These are phyloP conservation scores for Crotalus horridus DNA, from an alignment of 2,113 vertebrate genomes.

Conservation along the genomic window DNA sequence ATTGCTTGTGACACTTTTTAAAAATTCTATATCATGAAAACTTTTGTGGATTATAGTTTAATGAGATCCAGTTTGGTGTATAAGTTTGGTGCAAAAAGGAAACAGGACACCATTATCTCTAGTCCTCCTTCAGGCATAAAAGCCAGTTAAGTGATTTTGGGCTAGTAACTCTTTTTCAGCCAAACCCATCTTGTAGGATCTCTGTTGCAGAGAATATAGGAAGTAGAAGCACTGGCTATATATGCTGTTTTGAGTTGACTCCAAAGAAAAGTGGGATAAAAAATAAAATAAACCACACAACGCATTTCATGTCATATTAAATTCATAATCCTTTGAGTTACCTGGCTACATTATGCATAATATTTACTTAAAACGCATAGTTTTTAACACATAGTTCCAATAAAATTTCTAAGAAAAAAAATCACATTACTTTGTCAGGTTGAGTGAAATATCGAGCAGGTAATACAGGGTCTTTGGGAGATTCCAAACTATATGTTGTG, in stretches of 20 bases:
- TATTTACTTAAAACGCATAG: neutral
- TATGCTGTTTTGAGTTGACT: neutral
- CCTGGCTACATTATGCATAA: neutral
- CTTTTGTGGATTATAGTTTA: neutral
- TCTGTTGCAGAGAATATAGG: neutral
- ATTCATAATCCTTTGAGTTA: neutral
- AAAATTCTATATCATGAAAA: neutral
- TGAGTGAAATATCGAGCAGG: conserved; percentile 95
- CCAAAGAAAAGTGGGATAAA: neutral
- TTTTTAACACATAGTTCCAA: neutral
- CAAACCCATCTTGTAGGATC: neutral
- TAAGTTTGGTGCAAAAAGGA: neutral
- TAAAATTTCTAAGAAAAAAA: neutral
- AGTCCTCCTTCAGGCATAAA: neutral
- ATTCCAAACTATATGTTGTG: conserved; percentile 98
- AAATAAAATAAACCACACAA: neutral
- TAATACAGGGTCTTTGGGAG: conserved; percentile 95
- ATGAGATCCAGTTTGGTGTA: neutral
- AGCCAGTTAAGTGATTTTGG: neutral
- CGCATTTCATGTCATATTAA: neutral
- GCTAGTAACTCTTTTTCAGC: neutral
- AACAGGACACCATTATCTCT: neutral
- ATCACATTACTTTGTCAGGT: conserved; percentile 87
- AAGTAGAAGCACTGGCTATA: neutral
- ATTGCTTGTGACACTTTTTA: neutral